A percentile compares a stretch with the other conserved stretches of the same genome.
These are phyloP conservation scores for Tricholauxania praeusta DNA, from an alignment of 2,888 invertebrate species.

Conservation along the genomic window DNA sequence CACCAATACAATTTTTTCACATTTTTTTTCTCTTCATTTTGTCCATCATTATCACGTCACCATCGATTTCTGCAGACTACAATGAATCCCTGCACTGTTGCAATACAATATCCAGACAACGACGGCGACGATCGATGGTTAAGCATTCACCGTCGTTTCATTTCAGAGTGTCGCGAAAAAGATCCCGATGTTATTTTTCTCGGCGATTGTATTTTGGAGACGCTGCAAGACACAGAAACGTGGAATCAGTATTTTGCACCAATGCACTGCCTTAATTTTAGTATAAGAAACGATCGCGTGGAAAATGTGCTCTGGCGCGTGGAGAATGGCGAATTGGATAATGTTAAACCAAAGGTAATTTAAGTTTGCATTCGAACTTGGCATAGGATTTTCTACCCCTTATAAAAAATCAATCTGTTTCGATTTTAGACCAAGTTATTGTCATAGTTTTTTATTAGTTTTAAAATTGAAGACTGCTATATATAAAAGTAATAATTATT, in stretches of 20 bases:
- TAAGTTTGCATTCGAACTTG: not conserved
- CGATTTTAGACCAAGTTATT: not conserved
- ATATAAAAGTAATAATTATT: not conserved
- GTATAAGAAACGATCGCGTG: slow-evolving; percentile 88
- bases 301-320: slow-evolving; percentile 93
- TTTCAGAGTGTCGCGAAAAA: slow-evolving; percentile 86
- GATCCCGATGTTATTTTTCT: slow-evolving; percentile 94
- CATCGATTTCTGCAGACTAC: slow-evolving; percentile 17
- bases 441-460: too few relatives aligned
- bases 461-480: not conserved
- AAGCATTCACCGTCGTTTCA: slow-evolving; percentile 80
- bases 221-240: slow-evolving; percentile 84
- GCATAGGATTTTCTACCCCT: slow-evolving; percentile 21
- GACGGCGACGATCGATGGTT: slow-evolving; percentile 91
- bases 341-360: slow-evolving; percentile 85
- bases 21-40: not conserved
- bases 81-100: slow-evolving; percentile 81
- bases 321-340: slow-evolving; percentile 89
- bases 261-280: slow-evolving; percentile 87
- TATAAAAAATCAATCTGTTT: not conserved
- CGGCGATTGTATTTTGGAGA: slow-evolving; percentile 89
- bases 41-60: not conserved
- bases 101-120: slow-evolving; percentile 79
- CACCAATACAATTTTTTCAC: not conserved
- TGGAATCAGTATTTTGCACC: slow-evolving; percentile 94